Base-by-base conservation (phyloP, 2,113 vertebrate genomes). In the Mormyrus lacerda region DNA sequence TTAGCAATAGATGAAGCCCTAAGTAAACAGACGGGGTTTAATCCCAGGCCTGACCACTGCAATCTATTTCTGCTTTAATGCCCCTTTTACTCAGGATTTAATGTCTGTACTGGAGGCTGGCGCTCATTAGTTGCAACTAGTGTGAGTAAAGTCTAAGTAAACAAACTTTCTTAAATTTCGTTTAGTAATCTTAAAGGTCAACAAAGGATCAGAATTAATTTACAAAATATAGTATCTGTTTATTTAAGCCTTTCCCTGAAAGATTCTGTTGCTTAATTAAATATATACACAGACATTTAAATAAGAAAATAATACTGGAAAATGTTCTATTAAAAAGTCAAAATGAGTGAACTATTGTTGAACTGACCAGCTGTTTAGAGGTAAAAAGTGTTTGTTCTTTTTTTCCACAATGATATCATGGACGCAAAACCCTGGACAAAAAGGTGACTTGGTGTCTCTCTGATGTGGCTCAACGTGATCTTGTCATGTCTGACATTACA, bases 401-500 rank as follows among this genome's bases (percentile, higher is more conserved):
- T 48, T 35, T 61, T 87, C 88, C 85, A 47, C 87, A 91, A 91
- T 85, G 92, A 93, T 94, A 58, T 88, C 65, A 89, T 92, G 93
- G 91, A 91, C 91, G 92, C 91, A 90, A 91, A 96, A 96, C 95
- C 95, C 95, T 93, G 97, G 96, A 97, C 94, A 96, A 96, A 97
- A 98, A 97, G 97, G 97, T 98, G 97, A 98, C 97, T 97, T 97
- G 97, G 96, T 95, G 94, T 97, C 96, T 91, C 94, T 95, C 95
- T 95, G 95, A 95, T 95, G 95, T 95, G 95, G 95, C 97, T 93
- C 94, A 97, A 96, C 96, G 95, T 95, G 95, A 96, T 95, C 96
- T 96, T 98, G 98, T 98, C 98, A 99, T 95, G 96, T 98, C 96
- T 97, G 97, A 97, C 95, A 95, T 97, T 96, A 95, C 90, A 92